Base-by-base conservation (phyloP, 2,113 vertebrate genomes). In the Eurypyga helias region DNA sequence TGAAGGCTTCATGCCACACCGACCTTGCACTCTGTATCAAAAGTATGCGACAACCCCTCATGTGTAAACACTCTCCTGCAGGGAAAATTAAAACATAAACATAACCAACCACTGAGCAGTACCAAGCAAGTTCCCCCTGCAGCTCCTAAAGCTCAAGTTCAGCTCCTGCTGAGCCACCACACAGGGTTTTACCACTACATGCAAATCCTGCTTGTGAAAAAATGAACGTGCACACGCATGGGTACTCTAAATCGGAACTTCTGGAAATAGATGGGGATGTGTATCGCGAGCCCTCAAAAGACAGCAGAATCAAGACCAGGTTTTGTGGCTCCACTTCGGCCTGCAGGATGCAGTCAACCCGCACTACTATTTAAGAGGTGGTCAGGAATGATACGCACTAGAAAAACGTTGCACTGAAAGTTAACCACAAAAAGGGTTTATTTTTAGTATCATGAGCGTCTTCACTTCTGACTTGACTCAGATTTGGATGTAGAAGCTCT, bases 401-500 rank as follows among this genome's bases (percentile, higher is more conserved):
- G 0, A 2, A 54, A 54, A 18, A 46, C 67, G 41, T 75, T 25
- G 45, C 3, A 62, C 10, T 34, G 11, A 8, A 92, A 78, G 21
- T 77, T 70, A 19, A 11, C 76, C 86, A 93, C 31, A 60, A 81
- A 96, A 98, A 97, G 82, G n/a, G 66, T 98, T 98, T 98, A 97
- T 99, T 97, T 96, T 89, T 77, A 78, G 31, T 17, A 94, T 66
- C 13, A 9, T 2, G 28, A 69, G 91, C 92, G 97, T 93, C 98
- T 90, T 99, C 96, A 99, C 98, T 99, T 99, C 96, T 99, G 99
- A 98, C 99, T 99, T 91, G 99, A 99, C 97, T 99, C 99, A 52
- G 99, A 99, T 86, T 99, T 99, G 76, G 99, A 99, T 95, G 99
- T 99, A 87, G 99, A 99, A 87, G 99, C 99, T 94, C 99, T 99